Conservation (phyloP, 1,140 invertebrate genomes). For the Drosophila hydei region DNA sequence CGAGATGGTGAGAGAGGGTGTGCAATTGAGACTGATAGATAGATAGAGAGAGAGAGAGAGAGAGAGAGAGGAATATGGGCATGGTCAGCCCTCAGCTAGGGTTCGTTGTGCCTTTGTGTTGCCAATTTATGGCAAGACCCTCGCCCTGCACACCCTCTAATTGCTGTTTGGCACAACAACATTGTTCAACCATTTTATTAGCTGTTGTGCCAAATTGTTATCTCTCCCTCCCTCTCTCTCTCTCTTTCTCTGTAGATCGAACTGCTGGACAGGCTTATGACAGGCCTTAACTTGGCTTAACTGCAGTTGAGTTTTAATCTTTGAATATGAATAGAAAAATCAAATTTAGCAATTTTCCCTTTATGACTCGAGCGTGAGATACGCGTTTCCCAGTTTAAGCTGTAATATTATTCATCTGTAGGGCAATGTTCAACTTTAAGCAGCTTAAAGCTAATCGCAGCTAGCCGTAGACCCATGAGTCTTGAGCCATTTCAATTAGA, state of each 20-base stretch:
- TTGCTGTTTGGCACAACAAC: slow-evolving; percentile 39
- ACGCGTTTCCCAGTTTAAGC: too few species aligned
- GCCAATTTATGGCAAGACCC: slow-evolving; percentile 52
- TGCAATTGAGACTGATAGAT: not conserved
- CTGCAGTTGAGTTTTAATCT: slow-evolving; percentile 20
- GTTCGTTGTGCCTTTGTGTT: slow-evolving; percentile 28
- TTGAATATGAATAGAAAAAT: not conserved
- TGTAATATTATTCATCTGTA: too few species aligned
- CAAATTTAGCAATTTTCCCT: too few species aligned
- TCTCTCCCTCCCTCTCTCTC: not conserved
- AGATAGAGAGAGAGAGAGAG: not conserved
- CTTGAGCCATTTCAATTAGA: too few species aligned
- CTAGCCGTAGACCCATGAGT: too few species aligned
- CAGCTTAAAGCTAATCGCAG: too few species aligned
- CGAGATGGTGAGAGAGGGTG: not conserved
- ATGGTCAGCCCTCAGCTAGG: not conserved
- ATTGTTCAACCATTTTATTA: slow-evolving; percentile 29
- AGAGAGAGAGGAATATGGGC: not conserved
- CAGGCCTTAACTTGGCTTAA: slow-evolving; percentile 12
- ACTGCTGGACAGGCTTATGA: slow-evolving; percentile 14
- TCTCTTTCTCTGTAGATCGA: slow-evolving; percentile 13
- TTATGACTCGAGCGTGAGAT: too few species aligned
- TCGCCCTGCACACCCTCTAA: slow-evolving; percentile 11
- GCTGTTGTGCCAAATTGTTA: slow-evolving; percentile 36
- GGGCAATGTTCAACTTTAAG: too few species aligned